Evolutionary conservation across 2,888 invertebrate genomes (phyloP).

Genomic region (Hedya salicella): DNA sequence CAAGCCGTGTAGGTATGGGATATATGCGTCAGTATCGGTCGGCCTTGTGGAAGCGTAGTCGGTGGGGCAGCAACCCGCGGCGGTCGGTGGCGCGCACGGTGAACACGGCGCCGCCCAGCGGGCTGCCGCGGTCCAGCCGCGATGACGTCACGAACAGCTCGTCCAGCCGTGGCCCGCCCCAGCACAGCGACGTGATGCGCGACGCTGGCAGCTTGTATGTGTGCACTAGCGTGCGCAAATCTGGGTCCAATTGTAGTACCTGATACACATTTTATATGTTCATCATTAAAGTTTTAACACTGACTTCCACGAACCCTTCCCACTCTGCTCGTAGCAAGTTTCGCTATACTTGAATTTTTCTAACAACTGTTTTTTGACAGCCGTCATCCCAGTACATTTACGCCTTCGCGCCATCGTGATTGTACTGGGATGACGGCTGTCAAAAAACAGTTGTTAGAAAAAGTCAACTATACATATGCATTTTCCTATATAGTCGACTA

Average conservation of each 20-base stretch:
- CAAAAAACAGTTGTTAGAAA: too few species aligned
- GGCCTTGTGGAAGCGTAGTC: conserved; percentile 65
- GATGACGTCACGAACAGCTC: conserved; percentile 87
- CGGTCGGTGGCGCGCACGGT: conserved; percentile 68
- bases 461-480: too few species aligned
- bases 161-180: conserved; percentile 87
- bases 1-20: neutral
- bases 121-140: conserved; percentile 48
- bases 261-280: conserved; percentile 50
- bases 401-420: too few species aligned
- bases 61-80: conserved; percentile 56
- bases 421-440: too few species aligned
- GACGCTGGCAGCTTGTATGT: conserved; percentile 83
- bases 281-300: too few species aligned
- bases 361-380: too few species aligned
- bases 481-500: too few species aligned
- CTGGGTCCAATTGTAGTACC: conserved; percentile 85
- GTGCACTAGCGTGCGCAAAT: conserved; percentile 70
- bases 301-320: too few species aligned
- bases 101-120: conserved; percentile 70
- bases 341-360: too few species aligned
- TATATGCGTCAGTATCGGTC: conserved; percentile 54
- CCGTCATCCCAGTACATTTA: too few species aligned
- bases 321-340: too few species aligned
- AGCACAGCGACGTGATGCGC: conserved; percentile 86